A percentile compares a stretch with the other conserved stretches of the same genome.
Evolutionary conservation across 2,888 invertebrate genomes (phyloP).

Genomic region (Reticulitermes lucifugus): DNA sequence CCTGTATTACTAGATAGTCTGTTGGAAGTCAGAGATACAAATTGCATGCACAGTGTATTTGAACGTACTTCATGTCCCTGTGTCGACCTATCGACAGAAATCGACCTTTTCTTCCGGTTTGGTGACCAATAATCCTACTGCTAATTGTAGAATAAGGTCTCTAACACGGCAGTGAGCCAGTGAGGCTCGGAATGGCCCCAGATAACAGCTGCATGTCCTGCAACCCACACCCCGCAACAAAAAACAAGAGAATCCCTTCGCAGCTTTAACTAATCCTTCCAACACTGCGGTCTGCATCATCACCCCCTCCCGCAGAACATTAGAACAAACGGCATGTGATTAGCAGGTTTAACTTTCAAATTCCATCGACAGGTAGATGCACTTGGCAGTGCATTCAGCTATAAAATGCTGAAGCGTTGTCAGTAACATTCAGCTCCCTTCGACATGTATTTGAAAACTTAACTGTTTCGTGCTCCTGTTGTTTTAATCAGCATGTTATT

Average conservation of each 20-base stretch:
- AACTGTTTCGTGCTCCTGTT: too few species aligned
- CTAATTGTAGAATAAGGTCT: background rate
- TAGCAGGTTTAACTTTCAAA: conserved; percentile 13
- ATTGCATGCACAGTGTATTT: too few species aligned
- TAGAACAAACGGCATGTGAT: conserved; percentile 16
- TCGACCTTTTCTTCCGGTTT: background rate
- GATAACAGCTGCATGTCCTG: background rate
- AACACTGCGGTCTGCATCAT: background rate
- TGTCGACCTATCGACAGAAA: background rate
- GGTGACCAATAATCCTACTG: background rate
- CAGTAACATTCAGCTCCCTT: background rate
- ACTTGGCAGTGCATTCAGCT: conserved; percentile 31
- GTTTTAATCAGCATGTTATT: too few species aligned
- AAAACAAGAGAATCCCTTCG: background rate
- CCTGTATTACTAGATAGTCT: too few species aligned
- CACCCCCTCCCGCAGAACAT: background rate
- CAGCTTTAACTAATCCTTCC: background rate
- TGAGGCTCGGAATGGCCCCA: background rate
- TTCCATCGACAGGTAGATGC: conserved; percentile 41
- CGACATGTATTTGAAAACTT: too few species aligned
- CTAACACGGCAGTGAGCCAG: background rate
- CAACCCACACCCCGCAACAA: background rate
- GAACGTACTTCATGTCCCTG: background rate
- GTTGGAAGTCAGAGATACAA: too few species aligned
- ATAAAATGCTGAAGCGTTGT: conserved; percentile 19